Conservation (phyloP, 2,113 vertebrate species). For the Centropus bengalensis region DNA sequence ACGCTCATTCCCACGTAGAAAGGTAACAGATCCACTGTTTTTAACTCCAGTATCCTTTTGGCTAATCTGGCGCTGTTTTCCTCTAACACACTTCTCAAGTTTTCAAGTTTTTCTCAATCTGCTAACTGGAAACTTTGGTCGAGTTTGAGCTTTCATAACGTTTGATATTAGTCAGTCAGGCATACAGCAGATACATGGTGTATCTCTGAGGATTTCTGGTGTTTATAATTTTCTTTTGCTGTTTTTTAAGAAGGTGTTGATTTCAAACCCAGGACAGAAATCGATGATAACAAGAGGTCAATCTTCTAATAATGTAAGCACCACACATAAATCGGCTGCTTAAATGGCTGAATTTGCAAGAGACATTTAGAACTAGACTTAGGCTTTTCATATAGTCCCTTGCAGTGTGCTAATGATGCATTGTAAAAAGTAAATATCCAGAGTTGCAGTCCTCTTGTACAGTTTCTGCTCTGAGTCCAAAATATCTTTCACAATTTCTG, state of each 20-base stretch:
- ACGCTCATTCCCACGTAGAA: not conserved
- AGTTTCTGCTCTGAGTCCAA: conserved; percentile 1
- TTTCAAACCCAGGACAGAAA: not conserved
- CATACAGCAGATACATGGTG: not conserved
- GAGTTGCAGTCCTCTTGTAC: not conserved
- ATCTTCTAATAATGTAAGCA: not conserved
- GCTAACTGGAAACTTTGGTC: not conserved
- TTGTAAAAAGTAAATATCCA: not conserved
- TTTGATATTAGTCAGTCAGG: not conserved
- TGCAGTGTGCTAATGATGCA: not conserved
- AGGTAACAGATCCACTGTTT: not conserved
- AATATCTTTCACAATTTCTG: not conserved
- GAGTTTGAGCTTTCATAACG: not conserved
- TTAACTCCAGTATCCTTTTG: not conserved
- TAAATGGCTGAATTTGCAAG: not conserved
- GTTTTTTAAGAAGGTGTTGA: not conserved
- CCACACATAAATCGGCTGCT: not conserved
- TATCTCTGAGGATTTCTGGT: not conserved
- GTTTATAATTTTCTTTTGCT: not conserved
- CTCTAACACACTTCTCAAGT: not conserved
- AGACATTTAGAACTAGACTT: not conserved
- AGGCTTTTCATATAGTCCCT: not conserved
- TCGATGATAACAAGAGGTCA: not conserved
- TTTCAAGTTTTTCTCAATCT: not conserved
- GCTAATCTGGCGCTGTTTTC: not conserved